phyloP scores from a whole-genome alignment of 2,113 vertebrate genomes.

The Nematolebias whitei region DNA sequence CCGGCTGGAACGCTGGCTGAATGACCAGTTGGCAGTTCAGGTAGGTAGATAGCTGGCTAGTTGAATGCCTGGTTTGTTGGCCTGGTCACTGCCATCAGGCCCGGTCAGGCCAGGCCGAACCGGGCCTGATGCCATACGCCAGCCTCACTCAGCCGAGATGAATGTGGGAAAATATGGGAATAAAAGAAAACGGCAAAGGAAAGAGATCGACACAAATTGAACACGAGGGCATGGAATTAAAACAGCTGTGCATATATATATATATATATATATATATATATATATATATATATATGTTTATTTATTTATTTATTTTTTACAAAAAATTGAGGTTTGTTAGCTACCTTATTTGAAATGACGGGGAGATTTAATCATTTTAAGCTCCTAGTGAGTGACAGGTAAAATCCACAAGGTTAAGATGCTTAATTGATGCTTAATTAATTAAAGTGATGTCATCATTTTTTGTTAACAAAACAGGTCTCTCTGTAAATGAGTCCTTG shows the following conservation, averaged over 20 bases:
- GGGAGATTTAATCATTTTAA: no score
- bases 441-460: no score
- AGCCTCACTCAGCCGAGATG: constrained; percentile 38
- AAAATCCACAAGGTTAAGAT: constrained; percentile 35
- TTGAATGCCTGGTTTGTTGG: constrained; percentile 47
- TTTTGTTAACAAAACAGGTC: no score
- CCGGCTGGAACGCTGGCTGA: constrained; percentile 57
- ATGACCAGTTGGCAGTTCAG: constrained; percentile 69
- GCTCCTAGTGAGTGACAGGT: constrained; percentile 22
- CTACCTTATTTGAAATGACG: constrained; percentile 44
- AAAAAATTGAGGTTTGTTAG: constrained; percentile 39
- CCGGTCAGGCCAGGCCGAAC: constrained; percentile 40
- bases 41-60: constrained; percentile 55
- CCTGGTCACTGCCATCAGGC: constrained; percentile 54
- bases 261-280: no score
- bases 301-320: constrained; percentile 39
- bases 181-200: constrained; percentile 28
- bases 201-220: constrained; percentile 27
- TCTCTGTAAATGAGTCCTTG: no score
- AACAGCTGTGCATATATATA: constrained; percentile 32
- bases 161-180: constrained; percentile 56
- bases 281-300: no score
- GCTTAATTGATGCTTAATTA: no score
- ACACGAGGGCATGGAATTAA: constrained; percentile 39
- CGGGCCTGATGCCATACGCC: constrained; percentile 56